Evolutionary conservation across 2,888 invertebrate species (phyloP), one percentile per base, ranked within the genome.

Genomic region (Cremastobaeus sp.): DNA sequence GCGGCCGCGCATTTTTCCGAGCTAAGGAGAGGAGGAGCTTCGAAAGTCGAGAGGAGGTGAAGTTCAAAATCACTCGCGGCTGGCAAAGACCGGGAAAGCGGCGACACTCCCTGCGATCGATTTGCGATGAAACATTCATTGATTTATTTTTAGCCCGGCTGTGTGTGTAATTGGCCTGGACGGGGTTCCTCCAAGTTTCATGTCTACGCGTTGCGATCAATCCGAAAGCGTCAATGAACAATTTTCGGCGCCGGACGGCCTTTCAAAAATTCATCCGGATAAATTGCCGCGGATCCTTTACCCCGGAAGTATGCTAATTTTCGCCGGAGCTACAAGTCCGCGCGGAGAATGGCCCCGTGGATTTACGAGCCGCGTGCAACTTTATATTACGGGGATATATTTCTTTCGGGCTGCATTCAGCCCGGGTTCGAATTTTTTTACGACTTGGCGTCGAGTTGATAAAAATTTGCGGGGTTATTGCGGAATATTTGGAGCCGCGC

Each of bases 271-370:
- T 25, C n/a, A 21, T 30, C 20, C 47, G 28, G 37, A 54, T 54
- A 43, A 65, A 65, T 50, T 28, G 52, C 11, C 2, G 11, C 28
- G 17, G 30, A 8, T 9, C 35, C 12, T 15, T 3, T 9, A 11
- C n/a, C 34, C 20, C 45, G 35, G 35, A 60, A 69, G 43, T 47
- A 69, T 69, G 69, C 60, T 69, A 69, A 69, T 69, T 69, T 18
- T 32, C 39, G 32, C 18, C 48, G 15, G 34, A 20, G 43, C 52
- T 25, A 28, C 43, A 45, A 60, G 45, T 45, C 54, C 15, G 17
- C 30, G 11, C 37, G 25, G 25, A 17, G 34, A 54, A 45, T 14
- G 4, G 59, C 11, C 20, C 9, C 3, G n/a, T 2, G 35, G 25
- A 62, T 70, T 62, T 62, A 70, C 11, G 62, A 43, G 39, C 15